Evolutionary conservation across 2,888 invertebrate species (phyloP).

Genomic region (Synanthedon formicaeformis): DNA sequence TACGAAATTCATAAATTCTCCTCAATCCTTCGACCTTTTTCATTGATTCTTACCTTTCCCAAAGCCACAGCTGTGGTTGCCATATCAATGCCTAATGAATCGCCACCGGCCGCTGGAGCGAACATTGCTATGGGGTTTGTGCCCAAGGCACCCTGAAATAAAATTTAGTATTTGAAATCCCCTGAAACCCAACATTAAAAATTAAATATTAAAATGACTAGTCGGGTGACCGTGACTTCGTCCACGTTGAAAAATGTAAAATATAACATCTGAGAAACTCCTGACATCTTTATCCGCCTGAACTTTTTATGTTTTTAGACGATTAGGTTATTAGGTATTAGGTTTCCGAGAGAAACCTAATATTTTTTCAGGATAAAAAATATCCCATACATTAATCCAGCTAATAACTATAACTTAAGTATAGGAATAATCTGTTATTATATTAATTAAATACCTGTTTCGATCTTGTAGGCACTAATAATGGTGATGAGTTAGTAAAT

Average conservation of each 20-base stretch:
- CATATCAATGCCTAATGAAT: conserved; percentile 90
- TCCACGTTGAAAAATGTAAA: too few species aligned
- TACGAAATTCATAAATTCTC: background rate
- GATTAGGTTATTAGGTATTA: too few species aligned
- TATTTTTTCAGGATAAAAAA: background rate
- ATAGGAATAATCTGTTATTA: too few species aligned
- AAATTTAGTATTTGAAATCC: conserved; percentile 7
- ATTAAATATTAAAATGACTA: too few species aligned
- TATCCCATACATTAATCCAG: background rate
- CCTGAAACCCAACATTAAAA: too few species aligned
- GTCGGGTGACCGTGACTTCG: too few species aligned
- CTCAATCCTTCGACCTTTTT: background rate
- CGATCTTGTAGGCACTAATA: conserved; percentile 87
- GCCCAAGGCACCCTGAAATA: conserved; percentile 76
- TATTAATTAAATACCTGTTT: conserved; percentile 58
- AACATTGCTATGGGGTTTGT: conserved; percentile 91
- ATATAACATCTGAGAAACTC: too few species aligned
- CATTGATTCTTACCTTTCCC: conserved; percentile 78
- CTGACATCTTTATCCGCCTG: too few species aligned
- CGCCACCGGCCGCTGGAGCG: conserved; percentile 76
- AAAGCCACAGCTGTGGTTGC: conserved; percentile 93
- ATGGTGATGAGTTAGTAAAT: conserved; percentile 91
- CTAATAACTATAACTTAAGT: background rate
- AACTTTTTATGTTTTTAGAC: too few species aligned
- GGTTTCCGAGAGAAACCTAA: too few species aligned